Percentiles rank a stretch among this genome's conserved stretches.
Evolutionary conservation across 2,797 vertebrate species (phyloP).

Genomic region (Propithecus deckenii): DNA sequence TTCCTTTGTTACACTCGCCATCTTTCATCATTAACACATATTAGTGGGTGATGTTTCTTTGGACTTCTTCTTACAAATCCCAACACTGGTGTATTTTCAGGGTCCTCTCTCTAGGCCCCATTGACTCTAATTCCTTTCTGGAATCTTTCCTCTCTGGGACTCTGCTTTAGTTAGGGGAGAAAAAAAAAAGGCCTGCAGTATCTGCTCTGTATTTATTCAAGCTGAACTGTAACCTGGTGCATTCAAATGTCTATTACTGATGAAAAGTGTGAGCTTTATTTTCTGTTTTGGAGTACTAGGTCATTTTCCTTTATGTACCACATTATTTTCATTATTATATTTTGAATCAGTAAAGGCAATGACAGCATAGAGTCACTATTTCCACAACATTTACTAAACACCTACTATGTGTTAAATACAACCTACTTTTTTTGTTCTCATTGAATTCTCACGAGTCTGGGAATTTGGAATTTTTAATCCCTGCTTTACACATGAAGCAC

Average conservation of each 20-base stretch:
- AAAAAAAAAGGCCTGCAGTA: background rate
- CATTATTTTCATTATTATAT: slow-evolving; percentile 24
- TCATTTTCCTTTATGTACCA: slow-evolving; percentile 22
- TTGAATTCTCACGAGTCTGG: background rate
- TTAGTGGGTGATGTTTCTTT: background rate
- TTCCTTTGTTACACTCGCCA: background rate
- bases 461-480: background rate
- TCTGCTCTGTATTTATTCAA: slow-evolving; percentile 46
- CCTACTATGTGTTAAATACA: background rate
- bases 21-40: slow-evolving; percentile 51
- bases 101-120: background rate
- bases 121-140: background rate
- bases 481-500: background rate
- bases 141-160: background rate
- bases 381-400: background rate
- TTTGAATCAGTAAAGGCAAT: slow-evolving; percentile 32
- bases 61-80: slow-evolving; percentile 23
- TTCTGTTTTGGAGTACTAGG: background rate
- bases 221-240: slow-evolving; percentile 14
- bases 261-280: slow-evolving; percentile 47
- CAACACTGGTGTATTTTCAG: background rate
- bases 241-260: slow-evolving; percentile 18
- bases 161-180: background rate
- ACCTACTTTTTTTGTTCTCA: background rate
- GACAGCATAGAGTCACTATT: background rate